These are phyloP conservation scores for Poecilia velifera DNA, from an alignment of 2,797 vertebrate species.

Conservation along the genomic window DNA sequence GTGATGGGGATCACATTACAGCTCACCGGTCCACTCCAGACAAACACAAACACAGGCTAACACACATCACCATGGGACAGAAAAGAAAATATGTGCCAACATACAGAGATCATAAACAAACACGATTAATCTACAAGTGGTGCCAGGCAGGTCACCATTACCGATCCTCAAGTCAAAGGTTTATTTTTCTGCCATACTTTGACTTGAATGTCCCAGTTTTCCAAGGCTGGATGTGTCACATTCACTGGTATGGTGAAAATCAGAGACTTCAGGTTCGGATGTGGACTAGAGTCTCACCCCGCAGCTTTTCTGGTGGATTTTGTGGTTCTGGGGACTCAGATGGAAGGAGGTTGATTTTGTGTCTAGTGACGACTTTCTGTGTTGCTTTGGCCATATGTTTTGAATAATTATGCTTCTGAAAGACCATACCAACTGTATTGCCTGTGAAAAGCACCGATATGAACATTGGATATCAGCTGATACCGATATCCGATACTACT, in stretches of 20 bases:
- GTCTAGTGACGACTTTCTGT: neutral
- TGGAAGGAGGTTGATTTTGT: neutral
- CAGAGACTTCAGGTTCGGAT: neutral
- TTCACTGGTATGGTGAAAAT: neutral
- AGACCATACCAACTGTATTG: neutral
- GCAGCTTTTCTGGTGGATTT: neutral
- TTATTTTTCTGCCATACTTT: neutral
- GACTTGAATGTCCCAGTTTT: neutral
- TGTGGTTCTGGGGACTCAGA: neutral
- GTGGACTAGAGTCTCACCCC: neutral
- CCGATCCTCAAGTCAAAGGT: neutral
- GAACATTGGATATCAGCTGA: no score
- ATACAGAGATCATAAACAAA: neutral
- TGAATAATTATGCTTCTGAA: neutral
- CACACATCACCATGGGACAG: slow-evolving; percentile 25
- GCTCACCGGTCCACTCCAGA: neutral
- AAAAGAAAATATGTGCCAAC: neutral
- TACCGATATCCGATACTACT: no score
- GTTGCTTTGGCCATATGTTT: neutral
- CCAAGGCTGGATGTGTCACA: neutral
- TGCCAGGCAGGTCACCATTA: neutral
- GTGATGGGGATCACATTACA: slow-evolving; percentile 62
- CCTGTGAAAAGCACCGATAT: neutral
- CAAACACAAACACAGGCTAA: neutral
- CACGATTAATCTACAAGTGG: neutral